Evolutionary conservation across 2,113 vertebrate species (phyloP), one percentile per base, ranked within the genome.

Genomic region (Cisticola juncidis): DNA sequence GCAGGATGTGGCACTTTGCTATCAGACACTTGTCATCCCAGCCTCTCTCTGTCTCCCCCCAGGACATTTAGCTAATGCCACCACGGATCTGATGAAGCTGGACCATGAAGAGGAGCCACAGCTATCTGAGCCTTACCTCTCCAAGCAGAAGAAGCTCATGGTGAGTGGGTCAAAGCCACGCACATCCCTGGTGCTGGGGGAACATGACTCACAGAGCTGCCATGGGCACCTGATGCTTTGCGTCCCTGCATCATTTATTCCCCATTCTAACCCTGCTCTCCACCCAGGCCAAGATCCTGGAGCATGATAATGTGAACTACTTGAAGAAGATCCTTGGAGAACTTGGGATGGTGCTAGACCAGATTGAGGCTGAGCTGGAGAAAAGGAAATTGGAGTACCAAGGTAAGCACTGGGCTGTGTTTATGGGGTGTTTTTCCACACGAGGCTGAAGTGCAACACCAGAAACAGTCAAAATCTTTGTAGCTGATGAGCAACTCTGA

Each of bases 141-240:
- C 99, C 92, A 99, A 99, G 98, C 99, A 99, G 97, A 99, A 99
- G 98, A 99, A 99, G 73, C 99, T 99, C 81, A 99, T 99, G 99
- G 99, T 99, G 93, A 98, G 97, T 25, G 7, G 25, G 38, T 48
- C 22, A 73, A 77, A 70, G 40, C 38, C 36, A 22, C 40, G 14
- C 22, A 50, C 9, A 29, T 14, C 50, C 62, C 64, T 38, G 47
- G 12, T 4, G 4, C 6, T 24, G 42, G 16, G 21, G 47, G 9
- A 11, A n/a, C 23, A 11, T 6, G 31, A 62, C 33, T 25, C 48
- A 40, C 1, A 1, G 15, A 60, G 21, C 21, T 61, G 25, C 26
- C 31, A 23, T 0, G 4, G 31, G n/a, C 11, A 57, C 20, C 33
- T 7, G 14, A 1, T 70, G 20, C 54, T 60, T 60, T 14, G 1